Evolutionary conservation across 2,888 invertebrate genomes (phyloP).

Genomic region (Acrobasis consociella): DNA sequence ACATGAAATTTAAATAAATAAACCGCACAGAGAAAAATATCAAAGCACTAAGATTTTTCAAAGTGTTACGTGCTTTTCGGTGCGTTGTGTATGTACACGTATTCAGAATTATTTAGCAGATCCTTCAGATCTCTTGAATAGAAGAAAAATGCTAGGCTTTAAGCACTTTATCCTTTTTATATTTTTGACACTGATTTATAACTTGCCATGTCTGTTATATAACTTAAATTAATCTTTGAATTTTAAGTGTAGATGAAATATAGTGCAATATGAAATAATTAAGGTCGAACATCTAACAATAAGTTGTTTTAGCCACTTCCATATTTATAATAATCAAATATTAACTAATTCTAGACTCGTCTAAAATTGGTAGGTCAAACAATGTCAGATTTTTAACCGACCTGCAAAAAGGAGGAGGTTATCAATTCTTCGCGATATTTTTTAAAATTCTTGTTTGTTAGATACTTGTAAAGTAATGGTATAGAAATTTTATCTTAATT

Average conservation of each 20-base stretch:
- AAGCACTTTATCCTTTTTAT: background rate
- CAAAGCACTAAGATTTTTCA: background rate
- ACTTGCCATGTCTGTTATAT: background rate
- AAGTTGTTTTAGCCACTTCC: too few relatives aligned
- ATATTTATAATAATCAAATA: too few relatives aligned
- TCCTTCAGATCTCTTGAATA: background rate
- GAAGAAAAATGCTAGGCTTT: background rate
- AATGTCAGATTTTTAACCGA: too few relatives aligned
- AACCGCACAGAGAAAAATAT: background rate
- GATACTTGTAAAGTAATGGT: too few relatives aligned
- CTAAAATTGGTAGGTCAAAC: too few relatives aligned
- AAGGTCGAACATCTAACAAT: background rate
- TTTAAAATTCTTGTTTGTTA: too few relatives aligned
- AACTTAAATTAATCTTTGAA: background rate
- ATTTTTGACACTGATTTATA: background rate
- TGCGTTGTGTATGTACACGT: slow-evolving; percentile 1
- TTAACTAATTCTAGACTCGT: too few relatives aligned
- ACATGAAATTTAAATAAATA: too few relatives aligned
- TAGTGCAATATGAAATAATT: background rate
- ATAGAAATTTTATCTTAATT: too few relatives aligned
- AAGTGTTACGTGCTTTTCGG: background rate
- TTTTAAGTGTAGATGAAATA: background rate
- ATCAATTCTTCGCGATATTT: too few relatives aligned
- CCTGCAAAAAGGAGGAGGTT: too few relatives aligned
- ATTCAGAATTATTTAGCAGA: background rate